Conservation (phyloP, 2,113 vertebrate genomes). For the Phalacrocorax aristotelis region DNA sequence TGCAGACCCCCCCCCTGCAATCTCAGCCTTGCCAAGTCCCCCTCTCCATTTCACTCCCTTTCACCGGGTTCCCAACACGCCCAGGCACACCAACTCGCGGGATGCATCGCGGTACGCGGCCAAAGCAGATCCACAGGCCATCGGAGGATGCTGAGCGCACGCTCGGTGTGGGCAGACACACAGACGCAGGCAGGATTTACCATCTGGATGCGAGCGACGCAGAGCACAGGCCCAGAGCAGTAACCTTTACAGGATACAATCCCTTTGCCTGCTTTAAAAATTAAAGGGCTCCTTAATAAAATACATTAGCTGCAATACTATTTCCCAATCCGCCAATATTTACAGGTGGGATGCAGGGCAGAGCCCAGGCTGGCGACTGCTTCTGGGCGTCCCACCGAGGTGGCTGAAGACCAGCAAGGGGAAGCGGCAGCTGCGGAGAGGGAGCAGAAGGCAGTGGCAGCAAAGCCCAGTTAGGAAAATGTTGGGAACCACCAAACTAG, state of each 20-base stretch:
- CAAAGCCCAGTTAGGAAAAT: not conserved
- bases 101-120: not conserved
- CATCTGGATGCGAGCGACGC: not conserved
- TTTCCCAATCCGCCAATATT: not conserved
- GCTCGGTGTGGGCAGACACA: not conserved
- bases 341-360: not conserved
- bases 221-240: not conserved
- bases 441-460: not conserved
- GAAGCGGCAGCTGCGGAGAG: not conserved
- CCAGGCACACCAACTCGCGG: fast-evolving
- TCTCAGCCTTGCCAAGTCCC: not conserved
- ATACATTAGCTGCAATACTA: not conserved
- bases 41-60: not conserved
- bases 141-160: not conserved
- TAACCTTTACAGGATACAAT: not conserved
- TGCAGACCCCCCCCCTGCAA: not conserved
- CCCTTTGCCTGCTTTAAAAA: not conserved
- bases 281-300: not conserved
- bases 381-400: not conserved
- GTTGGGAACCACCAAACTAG: not conserved
- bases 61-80: not conserved
- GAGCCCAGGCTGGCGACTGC: not conserved
- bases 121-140: not conserved
- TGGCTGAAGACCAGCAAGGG: not conserved
- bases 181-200: not conserved